These are phyloP conservation scores for Melikaiella ostensackeni DNA, from an alignment of 2,888 invertebrate species.

Conservation along the genomic window DNA sequence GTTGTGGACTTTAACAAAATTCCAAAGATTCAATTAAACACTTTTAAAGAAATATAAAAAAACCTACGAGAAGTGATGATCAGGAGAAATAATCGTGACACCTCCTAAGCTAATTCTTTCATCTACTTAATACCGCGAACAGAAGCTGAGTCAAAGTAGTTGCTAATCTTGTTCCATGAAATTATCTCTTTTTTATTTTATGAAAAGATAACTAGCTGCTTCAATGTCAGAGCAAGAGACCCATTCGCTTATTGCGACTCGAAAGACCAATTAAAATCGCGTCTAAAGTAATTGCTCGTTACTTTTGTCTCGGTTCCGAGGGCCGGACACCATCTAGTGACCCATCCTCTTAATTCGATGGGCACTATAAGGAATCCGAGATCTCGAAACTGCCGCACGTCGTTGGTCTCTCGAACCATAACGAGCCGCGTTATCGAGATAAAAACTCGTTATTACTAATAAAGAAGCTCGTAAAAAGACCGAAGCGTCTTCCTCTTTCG, in stretches of 20 bases:
- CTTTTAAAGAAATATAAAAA: not conserved
- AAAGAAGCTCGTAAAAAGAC: constrained; percentile 66
- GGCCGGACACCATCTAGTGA: constrained; percentile 34
- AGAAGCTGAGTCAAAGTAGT: constrained; percentile 3
- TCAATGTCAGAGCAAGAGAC: constrained; percentile 13
- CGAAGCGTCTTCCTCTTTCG: constrained; percentile 51
- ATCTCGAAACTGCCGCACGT: constrained; percentile 40
- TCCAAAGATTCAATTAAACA: not conserved
- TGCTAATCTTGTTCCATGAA: constrained; percentile 28
- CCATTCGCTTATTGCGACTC: constrained; percentile 32
- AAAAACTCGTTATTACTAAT: constrained; percentile 68
- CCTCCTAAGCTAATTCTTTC: not conserved
- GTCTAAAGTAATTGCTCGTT: constrained; percentile 39
- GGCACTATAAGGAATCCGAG: constrained; percentile 37
- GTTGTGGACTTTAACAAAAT: not conserved
- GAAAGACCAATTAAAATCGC: constrained; percentile 38
- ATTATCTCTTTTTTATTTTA: constrained; percentile 25
- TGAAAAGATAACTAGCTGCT: constrained; percentile 29
- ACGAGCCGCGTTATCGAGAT: constrained; percentile 64
- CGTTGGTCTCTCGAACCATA: constrained; percentile 53
- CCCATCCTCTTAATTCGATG: constrained; percentile 41
- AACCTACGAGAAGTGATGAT: not conserved
- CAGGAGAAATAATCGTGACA: not conserved
- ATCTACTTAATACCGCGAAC: constrained; percentile 13
- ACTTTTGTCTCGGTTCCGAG: constrained; percentile 31